Evolutionary conservation across 2,797 vertebrate species (phyloP), one percentile per base, ranked within the genome.

Genomic region (Rhinophrynus dorsalis): DNA sequence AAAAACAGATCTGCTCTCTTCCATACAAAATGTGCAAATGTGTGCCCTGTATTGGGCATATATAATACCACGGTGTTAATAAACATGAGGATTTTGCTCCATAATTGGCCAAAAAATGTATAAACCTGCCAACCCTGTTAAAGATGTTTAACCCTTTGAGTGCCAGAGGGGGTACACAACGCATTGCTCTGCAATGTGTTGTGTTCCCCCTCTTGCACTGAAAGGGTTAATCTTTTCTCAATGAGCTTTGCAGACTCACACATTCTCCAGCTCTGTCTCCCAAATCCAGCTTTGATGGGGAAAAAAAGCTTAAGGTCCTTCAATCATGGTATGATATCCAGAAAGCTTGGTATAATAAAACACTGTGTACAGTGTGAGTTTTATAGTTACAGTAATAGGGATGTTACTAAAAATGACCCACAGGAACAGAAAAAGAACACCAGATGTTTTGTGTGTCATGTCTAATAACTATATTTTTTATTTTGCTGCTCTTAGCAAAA

Each of bases 381-480:
- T 44, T 56, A 56, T 45, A 45, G 26, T 33, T 56, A 32, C 51
- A 33, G 51, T 67, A 56, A 66, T 54, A 56, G 50, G 37, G 51
- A 66, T 56, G 38, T 45, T 56, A 44, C 38, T 35, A 35, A 45
- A 67, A 56, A 24, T 56, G 20, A 45, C 63, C 50, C 63, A 56
- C 51, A 56, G 50, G 63, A 44, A 56, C 50, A 44, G 15, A 52
- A 29, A 29, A 33, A 23, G 37, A 67, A 33, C 51, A 44, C 18
- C 20, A 30, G 38, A 44, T 38, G 24, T 38, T 64, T 64, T 64
- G 62, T 64, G 45, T 56, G 63, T 56, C 63, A 67, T 37, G 45
- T 67, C 33, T 55, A 67, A 67, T 56, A 44, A 67, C 38, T 55
- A 33, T 56, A 42, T 56, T 29, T 56, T 56, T 45, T 56, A 45